Evolutionary conservation across 2,888 invertebrate species (phyloP).

Genomic region (Apodemia mormo): DNA sequence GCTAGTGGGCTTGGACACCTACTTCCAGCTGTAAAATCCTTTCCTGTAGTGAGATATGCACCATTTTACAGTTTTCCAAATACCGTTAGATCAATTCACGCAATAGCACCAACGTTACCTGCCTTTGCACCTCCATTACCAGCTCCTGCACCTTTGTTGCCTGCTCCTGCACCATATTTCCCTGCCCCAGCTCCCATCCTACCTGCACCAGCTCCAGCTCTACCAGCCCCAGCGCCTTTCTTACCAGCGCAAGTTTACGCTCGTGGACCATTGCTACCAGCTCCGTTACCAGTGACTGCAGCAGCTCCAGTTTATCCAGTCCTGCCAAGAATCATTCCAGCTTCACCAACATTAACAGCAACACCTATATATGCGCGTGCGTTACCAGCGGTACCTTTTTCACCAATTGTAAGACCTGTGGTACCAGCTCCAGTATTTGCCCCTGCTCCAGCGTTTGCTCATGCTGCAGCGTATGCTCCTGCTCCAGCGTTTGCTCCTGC

Average conservation of each 20-base stretch:
- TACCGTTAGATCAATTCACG: constrained; percentile 65
- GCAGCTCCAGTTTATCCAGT: constrained; percentile 42
- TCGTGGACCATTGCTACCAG: constrained; percentile 37
- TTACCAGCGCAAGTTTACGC: constrained; percentile 36
- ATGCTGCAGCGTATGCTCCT: constrained; percentile 39
- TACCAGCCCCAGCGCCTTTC: constrained; percentile 37
- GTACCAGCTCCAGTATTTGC: constrained; percentile 40
- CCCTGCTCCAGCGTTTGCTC: constrained; percentile 45
- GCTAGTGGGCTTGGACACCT: constrained; percentile 71
- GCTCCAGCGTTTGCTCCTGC: constrained; percentile 50
- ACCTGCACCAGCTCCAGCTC: constrained; percentile 38
- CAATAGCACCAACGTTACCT: constrained; percentile 56
- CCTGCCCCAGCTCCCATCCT: constrained; percentile 42
- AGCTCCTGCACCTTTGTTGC: constrained; percentile 43
- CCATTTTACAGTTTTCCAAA: constrained; percentile 74
- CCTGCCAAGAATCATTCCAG: constrained; percentile 36
- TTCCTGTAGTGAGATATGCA: constrained; percentile 69
- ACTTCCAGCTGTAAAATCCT: constrained; percentile 57
- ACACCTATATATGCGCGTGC: constrained; percentile 35
- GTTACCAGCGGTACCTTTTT: constrained; percentile 48
- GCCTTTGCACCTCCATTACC: constrained; percentile 34
- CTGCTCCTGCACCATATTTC: constrained; percentile 44
- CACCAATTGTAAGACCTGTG: constrained; percentile 43
- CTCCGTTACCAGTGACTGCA: constrained; percentile 44
- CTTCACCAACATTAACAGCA: constrained; percentile 39